A percentile compares a stretch with the other conserved stretches of the same genome.
Evolutionary conservation across 2,797 vertebrate species (phyloP).

Genomic region (Pipistrellus nathusii): DNA sequence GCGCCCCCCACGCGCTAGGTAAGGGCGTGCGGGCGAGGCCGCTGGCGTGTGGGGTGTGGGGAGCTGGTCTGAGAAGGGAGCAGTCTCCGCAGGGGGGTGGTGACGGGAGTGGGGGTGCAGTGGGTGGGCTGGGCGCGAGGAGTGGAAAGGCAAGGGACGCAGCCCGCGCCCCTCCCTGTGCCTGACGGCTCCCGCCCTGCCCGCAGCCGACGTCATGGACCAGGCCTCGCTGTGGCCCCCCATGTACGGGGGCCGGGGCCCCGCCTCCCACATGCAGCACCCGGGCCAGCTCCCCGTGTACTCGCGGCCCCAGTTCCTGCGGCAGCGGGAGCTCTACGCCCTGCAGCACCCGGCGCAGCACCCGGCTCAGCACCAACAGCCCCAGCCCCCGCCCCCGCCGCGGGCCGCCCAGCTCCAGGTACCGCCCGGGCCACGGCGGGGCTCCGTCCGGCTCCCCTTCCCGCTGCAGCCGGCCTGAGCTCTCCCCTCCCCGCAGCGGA

Average conservation of each 20-base stretch:
- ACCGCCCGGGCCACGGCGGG: constrained; percentile 22
- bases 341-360: constrained; percentile 92
- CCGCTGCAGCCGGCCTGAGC: not conserved
- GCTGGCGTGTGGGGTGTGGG: accelerated
- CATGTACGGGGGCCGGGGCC: constrained; percentile 95
- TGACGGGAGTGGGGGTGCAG: accelerated
- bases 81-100: accelerated
- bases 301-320: constrained; percentile 95
- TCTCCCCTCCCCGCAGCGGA: constrained; percentile 88
- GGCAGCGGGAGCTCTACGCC: constrained; percentile 97
- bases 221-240: constrained; percentile 97
- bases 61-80: not conserved
- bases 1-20: constrained; percentile 94
- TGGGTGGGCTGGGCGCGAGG: no score
- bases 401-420: constrained; percentile 90
- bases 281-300: constrained; percentile 93
- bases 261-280: constrained; percentile 96
- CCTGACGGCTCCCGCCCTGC: not conserved
- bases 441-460: no score
- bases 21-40: constrained; percentile 69
- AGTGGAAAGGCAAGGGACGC: not conserved
- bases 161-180: accelerated
- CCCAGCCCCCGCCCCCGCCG: constrained; percentile 81
- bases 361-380: constrained; percentile 70
- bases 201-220: constrained; percentile 96